Base-by-base conservation (phyloP, 2,888 invertebrate species). In the Hypolimnas misippus region DNA sequence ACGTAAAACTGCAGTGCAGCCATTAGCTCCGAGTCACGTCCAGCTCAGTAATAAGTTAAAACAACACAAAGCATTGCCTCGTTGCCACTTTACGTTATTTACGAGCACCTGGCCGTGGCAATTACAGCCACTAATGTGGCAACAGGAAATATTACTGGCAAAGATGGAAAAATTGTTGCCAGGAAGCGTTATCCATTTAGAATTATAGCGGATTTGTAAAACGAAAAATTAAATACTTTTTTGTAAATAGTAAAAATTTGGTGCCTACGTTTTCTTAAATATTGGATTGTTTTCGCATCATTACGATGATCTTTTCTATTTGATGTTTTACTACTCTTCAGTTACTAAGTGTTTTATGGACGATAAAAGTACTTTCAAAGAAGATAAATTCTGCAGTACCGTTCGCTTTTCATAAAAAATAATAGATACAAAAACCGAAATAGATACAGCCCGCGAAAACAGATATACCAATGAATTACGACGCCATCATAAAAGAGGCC, bases 61-160 rank as follows among this genome's bases (percentile, higher is more conserved):
- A 63, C 58, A 58, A 63, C 55, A 59, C 63, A 58, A 59, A 63
- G 59, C 54, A 54, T 59, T 44, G 64, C 58, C 49, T 49, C 49
- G 61, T 58, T 49, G 57, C 58, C 62, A 62, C 62, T 52, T 40
- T 33, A 49, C 46, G 62, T 82, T 81, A 82, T 83, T 83, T 83
- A 81, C 68, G 76, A 62, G 67, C 76, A 77, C 78, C 75, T 78
- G 75, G 70, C 69, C 70, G 56, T 69, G 67, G 76, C 78, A 80
- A 81, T 83, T 82, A 82, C 79, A 74, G 72, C 72, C 71, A 69
- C 76, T 82, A 81, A 82, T 83, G 79, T 81, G 76, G 76, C 75
- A 76, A 74, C 75, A 75, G 77, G 71, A 78, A 77, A 73, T 77
- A 79, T 75, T 70, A 73, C 70, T 70, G 60, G 62, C 68, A 62